Evolutionary conservation across 2,113 vertebrate genomes (phyloP), one percentile per base, ranked within the genome.

Genomic region (Petroica traversi): DNA sequence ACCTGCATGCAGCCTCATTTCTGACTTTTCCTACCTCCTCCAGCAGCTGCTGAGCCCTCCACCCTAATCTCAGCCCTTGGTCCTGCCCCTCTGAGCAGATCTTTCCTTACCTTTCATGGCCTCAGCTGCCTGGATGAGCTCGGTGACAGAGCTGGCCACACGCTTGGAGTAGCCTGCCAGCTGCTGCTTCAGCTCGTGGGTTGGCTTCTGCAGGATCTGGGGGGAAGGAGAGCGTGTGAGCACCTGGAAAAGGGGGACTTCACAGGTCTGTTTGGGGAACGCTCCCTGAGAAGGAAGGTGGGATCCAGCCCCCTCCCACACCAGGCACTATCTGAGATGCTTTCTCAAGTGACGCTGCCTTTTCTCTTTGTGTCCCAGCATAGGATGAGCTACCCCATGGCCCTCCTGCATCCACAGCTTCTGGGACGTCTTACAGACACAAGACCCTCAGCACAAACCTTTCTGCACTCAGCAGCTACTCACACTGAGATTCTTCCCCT

Each of bases 61-160:
- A 51, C 9, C 6, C 33, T 52, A 87, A 84, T 54, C 49, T 14
- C 28, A 81, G 82, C 45, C 71, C 62, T 57, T 9, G 3, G 31
- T 82, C 11, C 19, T 46, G 13, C 31, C 25, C 63, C 46, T 45
- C 2, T 66, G n/a, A 92, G 78, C 51, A 49, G n/a, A 74, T 13
- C 36, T 28, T 43, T 52, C 67, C 40, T 84, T 25, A 99, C 99
- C 99, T 98, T 99, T 99, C 99, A 99, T 99, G 97, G 99, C 99
- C 96, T 99, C 99, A 0, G 99, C 99, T 19, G 99, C 99, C 97
- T 99, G 99, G 97, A 99, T 99, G 95, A 99, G 99, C 96, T 99
- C 99, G 0, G 99, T 99, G 93, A 99, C 99, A 0, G 99, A 99
- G 62, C 99, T 99, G 4, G 99, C 99, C 92, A 99, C 99, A 0